Evolutionary conservation across 2,113 vertebrate species (phyloP), one percentile per base, ranked within the genome.

Genomic region (Asarcornis scutulata): DNA sequence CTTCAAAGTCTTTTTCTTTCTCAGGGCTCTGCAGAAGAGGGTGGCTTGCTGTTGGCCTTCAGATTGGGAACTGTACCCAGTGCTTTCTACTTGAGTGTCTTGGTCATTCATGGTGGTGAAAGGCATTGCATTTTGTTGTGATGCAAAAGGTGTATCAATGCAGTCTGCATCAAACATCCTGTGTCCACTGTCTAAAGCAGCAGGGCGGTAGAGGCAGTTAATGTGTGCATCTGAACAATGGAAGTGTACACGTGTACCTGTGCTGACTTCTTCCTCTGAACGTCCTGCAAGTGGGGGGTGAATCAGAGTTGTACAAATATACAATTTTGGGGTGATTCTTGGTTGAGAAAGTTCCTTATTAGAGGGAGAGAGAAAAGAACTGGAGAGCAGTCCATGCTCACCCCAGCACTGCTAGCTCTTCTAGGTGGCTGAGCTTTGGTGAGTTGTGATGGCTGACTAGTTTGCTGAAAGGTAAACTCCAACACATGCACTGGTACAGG

Each of bases 211-310:
- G 62, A 34, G 26, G 13, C 40, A 13, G 27, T 26, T 86, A 13
- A 38, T 4, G 7, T 34, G 40, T 66, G n/a, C 6, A 7, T 23
- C 1, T 40, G 56, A 60, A 66, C 2, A 2, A 15, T 22, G 9
- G 50, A 80, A 20, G 22, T 83, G 4, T 32, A 31, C 17, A 5
- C 0, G 1, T 1, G 1, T 42, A 15, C 38, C 22, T n/a, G 26
- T 26, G 60, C 22, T 6, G 1, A 34, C 55, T 12, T 1, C 42
- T 68, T 80, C 27, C 77, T 80, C 23, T 34, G 18, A 79, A 67
- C 0, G 0, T 55, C n/a, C 26, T 83, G 29, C 13, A 64, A 86
- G 13, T 0, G 3, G 2, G 8, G 3, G 16, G 53, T 2, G 2
- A 15, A 29, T 55, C n/a, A 44, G 26, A 32, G 17, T 13, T 63